Conservation (phyloP, 64 coral and sea anemone genomes). For the Pachyseris speciosa region DNA sequence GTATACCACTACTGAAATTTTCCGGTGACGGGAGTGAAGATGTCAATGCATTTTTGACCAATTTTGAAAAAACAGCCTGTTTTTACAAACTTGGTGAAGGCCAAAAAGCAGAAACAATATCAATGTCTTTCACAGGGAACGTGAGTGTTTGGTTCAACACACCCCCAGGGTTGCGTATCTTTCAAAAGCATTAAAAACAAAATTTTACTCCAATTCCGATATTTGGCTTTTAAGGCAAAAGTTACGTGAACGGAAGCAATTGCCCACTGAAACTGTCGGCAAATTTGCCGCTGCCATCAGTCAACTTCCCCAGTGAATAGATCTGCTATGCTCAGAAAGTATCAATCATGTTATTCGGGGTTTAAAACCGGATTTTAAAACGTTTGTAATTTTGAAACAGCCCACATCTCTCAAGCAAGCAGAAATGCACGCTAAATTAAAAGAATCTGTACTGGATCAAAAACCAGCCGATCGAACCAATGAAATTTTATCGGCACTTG, state of each 20-base stretch:
- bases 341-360: conserved; percentile 53
- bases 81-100: no score
- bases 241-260: conserved; percentile 33
- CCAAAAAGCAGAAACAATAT: not conserved
- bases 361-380: not conserved
- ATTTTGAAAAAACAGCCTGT: no score
- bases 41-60: no score
- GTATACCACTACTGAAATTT: not conserved
- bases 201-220: conserved; percentile 48
- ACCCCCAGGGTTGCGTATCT: not conserved
- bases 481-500: no score
- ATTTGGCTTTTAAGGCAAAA: conserved; percentile 39
- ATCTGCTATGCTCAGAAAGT: conserved; percentile 13
- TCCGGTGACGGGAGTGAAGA: no score
- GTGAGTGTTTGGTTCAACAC: conserved; percentile 41
- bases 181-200: not conserved
- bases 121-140: not conserved
- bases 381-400: not conserved
- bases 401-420: not conserved
- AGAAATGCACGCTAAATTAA: no score
- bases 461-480: no score
- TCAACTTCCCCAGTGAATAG: not conserved
- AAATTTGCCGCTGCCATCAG: conserved; percentile 4
- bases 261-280: not conserved
- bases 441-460: no score